A percentile compares a stretch with the other conserved stretches of the same genome.
phyloP scores from a whole-genome alignment of 2,888 invertebrate genomes.

The Leptinotarsa haldemani region DNA sequence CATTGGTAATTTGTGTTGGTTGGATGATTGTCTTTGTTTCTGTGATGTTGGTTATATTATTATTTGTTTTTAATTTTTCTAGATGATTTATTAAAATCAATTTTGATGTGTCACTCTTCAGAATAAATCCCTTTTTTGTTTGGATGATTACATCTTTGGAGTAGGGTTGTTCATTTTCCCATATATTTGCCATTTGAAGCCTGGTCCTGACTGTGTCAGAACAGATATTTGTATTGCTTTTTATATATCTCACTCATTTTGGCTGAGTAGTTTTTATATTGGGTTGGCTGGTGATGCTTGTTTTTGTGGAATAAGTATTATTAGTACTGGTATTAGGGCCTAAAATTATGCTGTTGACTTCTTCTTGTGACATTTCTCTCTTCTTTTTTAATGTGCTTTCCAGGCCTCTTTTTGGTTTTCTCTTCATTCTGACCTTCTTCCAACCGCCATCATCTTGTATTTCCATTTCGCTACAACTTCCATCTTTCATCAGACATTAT shows the following conservation, averaged over 20 bases:
- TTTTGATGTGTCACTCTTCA: too few relatives aligned
- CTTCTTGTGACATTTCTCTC: too few relatives aligned
- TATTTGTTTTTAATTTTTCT: not conserved
- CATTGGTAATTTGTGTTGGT: not conserved
- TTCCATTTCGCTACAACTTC: too few relatives aligned
- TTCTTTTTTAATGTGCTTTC: too few relatives aligned
- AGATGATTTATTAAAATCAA: not conserved
- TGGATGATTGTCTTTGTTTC: slow-evolving; percentile 6
- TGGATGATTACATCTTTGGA: not conserved
- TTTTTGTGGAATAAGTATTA: too few relatives aligned
- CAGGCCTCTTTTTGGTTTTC: too few relatives aligned
- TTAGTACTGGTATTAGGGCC: too few relatives aligned
- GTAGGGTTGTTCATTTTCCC: slow-evolving; percentile 8
- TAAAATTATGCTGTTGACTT: too few relatives aligned
- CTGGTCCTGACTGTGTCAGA: not conserved
- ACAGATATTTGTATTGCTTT: not conserved
- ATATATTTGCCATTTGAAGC: slow-evolving; percentile 18
- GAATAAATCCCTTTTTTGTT: slow-evolving; percentile 5
- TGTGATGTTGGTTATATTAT: not conserved
- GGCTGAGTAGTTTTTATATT: not conserved
- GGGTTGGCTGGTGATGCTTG: too few relatives aligned
- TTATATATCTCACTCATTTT: slow-evolving; percentile 10
- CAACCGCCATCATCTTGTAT: too few relatives aligned
- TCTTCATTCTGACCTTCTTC: too few relatives aligned
- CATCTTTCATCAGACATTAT: too few relatives aligned